These are phyloP conservation scores for Lynx canadensis DNA, from an alignment of 2,113 vertebrate species.

Conservation along the genomic window DNA sequence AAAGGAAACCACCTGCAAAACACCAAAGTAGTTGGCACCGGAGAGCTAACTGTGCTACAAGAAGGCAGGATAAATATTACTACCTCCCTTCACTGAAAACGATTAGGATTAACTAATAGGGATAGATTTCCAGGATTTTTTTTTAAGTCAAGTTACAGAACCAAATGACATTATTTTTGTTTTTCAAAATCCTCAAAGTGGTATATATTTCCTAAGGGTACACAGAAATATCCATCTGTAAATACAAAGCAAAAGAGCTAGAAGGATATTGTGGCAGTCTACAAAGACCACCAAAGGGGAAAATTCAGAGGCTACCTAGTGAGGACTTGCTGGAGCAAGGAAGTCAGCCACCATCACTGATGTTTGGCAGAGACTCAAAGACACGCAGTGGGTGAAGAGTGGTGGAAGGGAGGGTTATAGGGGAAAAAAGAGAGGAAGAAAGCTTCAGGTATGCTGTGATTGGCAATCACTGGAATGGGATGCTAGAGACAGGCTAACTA, in stretches of 20 bases:
- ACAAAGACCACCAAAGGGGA: background rate
- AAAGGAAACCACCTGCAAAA: background rate
- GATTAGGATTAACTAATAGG: background rate
- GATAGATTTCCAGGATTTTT: background rate
- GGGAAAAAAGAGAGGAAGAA: background rate
- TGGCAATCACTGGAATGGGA: background rate
- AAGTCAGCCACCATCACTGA: background rate
- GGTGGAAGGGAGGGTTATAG: background rate
- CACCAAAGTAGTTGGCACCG: background rate
- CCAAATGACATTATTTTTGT: background rate
- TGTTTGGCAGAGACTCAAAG: background rate
- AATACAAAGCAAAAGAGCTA: background rate
- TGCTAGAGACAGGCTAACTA: background rate
- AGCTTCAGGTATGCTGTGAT: background rate
- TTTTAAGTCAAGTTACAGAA: background rate
- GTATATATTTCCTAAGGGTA: background rate
- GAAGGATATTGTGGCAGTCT: background rate
- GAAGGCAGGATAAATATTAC: background rate
- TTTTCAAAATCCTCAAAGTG: slow-evolving; percentile 33
- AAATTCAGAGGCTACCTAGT: background rate
- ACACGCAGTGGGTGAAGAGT: background rate
- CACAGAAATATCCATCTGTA: background rate
- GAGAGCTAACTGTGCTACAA: background rate
- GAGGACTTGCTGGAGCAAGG: background rate
- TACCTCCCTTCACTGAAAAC: background rate